Base-by-base conservation (phyloP, 2,888 invertebrate species). In the Syrista parreyssii region DNA sequence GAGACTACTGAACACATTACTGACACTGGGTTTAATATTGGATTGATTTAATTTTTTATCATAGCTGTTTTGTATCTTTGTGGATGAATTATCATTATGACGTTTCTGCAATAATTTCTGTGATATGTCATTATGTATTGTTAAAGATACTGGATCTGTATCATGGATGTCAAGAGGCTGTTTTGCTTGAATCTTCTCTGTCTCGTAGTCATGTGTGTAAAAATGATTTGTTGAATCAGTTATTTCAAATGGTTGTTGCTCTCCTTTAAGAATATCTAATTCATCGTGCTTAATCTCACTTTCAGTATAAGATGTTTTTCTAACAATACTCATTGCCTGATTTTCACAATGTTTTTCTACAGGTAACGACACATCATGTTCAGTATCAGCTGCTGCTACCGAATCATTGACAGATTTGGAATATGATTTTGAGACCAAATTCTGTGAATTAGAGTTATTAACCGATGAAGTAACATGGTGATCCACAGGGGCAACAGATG, bases 1-100 rank as follows among this genome's bases (percentile, higher is more conserved):
- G 75, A 95, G 90, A 86, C 94, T 94, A 84, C 93, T 93, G 82
- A 94, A 94, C 36, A 95, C 94, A 85, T 94, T 94, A 77, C 94
- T 94, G 76, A 94, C 94, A 76, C 92, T 93, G 55, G 93, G 92
- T 83, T 92, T 92, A 68, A 87, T 90, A 82, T 86, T 89, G 4
- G 88, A 86, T 69, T 90, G 90, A 80, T 89, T 91, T 68, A 89
- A 80, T 79, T 89, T 90, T 32, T 88, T 88, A 76, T 89, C 87
- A 32, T 89, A 91, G 82, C 89, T 87, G 71, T 90, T 88, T 33
- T 87, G 87, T 68, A 86, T 83, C 74, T 89, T 87, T 12, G 82
- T 74, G 78, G 81, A 81, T 34, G 76, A 78, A 30, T 80, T 86
- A 75, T 88, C 89, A 79, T 89, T 90, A 23, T 86, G 86, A 68